These are phyloP conservation scores for Lepidurus couesii DNA, from an alignment of 1,140 invertebrate species.

Conservation along the genomic window DNA sequence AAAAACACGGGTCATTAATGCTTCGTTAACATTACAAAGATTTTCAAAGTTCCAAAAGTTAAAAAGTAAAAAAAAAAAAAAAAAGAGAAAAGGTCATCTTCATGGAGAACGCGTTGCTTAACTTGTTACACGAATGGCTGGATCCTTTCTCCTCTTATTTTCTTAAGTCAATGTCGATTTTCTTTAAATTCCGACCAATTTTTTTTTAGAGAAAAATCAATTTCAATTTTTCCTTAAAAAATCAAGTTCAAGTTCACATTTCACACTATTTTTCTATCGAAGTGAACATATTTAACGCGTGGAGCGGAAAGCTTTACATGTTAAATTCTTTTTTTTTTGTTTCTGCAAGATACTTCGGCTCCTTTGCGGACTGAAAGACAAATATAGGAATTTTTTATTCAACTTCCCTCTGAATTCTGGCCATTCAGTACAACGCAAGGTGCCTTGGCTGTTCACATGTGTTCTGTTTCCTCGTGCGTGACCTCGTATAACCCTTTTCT, in stretches of 20 bases:
- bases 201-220: background rate
- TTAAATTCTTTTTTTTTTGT: too few relatives aligned
- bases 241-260: too few relatives aligned
- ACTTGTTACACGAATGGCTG: constrained; percentile 10
- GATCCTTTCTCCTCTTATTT: background rate
- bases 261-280: too few relatives aligned
- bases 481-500: constrained; percentile 19
- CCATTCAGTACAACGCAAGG: constrained; percentile 21
- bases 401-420: constrained; percentile 9
- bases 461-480: background rate
- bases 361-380: background rate
- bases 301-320: too few relatives aligned
- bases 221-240: too few relatives aligned
- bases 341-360: background rate
- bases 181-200: background rate
- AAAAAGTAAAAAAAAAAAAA: background rate
- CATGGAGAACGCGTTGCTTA: constrained; percentile 21
- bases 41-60: constrained; percentile 9
- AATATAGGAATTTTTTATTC: background rate
- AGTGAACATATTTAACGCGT: too few relatives aligned
- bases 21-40: constrained; percentile 7
- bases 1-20: constrained; percentile 15
- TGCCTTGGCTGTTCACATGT: background rate
- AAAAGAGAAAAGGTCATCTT: background rate
- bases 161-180: background rate